Conservation (phyloP, 1,140 invertebrate species). For the Pollicipes pollicipes region DNA sequence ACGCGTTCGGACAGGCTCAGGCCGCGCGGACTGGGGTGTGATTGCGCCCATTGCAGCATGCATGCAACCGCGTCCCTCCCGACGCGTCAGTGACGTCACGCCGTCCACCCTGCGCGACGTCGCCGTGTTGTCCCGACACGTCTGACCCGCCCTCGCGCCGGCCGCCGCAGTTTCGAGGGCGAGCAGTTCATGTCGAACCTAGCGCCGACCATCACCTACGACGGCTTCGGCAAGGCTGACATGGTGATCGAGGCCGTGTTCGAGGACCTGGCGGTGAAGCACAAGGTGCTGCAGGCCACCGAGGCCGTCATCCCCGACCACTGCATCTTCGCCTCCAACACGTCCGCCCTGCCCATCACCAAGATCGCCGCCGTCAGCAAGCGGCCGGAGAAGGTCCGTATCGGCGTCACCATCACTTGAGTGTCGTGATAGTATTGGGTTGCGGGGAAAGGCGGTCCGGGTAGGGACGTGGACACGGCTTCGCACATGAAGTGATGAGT, state of each 20-base stretch:
- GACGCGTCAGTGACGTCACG: too few species aligned
- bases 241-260: conserved; percentile 98
- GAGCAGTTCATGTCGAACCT: conserved; percentile 65
- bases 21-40: too few species aligned
- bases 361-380: conserved; percentile 84
- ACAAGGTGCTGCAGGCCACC: conserved; percentile 90
- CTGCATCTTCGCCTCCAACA: conserved; percentile 93
- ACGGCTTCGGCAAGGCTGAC: conserved; percentile 71
- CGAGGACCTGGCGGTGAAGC: conserved; percentile 90
- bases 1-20: too few species aligned
- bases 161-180: conserved; percentile 39
- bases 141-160: too few species aligned
- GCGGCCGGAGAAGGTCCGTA: conserved; percentile 74
- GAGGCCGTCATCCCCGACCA: conserved; percentile 69
- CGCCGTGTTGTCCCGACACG: too few species aligned
- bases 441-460: too few species aligned
- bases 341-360: conserved; percentile 89
- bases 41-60: too few species aligned
- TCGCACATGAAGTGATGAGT: too few species aligned
- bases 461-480: too few species aligned
- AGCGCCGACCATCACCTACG: conserved; percentile 60
- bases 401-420: background rate
- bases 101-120: too few species aligned
- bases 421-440: too few species aligned
- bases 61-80: too few species aligned